A percentile compares a stretch with the other conserved stretches of the same genome.
These are phyloP conservation scores for Drosophila lutescens DNA, from an alignment of 2,888 invertebrate genomes.

Conservation along the genomic window DNA sequence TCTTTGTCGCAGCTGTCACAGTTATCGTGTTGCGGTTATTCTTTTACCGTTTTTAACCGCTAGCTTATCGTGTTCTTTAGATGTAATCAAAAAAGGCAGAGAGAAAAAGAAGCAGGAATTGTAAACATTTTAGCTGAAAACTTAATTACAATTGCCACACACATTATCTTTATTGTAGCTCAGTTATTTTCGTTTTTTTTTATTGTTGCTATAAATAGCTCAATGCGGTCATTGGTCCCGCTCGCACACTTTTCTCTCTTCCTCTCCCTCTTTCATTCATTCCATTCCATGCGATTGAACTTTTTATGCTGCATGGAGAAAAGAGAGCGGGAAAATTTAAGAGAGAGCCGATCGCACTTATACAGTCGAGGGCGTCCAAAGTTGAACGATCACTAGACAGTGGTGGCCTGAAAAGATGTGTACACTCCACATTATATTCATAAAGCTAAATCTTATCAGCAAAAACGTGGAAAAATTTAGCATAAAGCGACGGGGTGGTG, in stretches of 20 bases:
- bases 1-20: conserved; percentile 52
- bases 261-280: conserved; percentile 25
- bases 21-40: conserved; percentile 32
- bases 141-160: conserved; percentile 74
- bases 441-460: conserved; percentile 50
- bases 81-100: conserved; percentile 28
- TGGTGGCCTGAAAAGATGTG: conserved; percentile 39
- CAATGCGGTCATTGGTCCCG: conserved; percentile 76
- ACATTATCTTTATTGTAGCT: conserved; percentile 41
- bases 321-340: conserved; percentile 7
- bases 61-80: conserved; percentile 18
- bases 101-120: conserved; percentile 3
- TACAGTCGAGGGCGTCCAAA: conserved; percentile 9
- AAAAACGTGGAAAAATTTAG: conserved; percentile 49
- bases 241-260: conserved; percentile 46
- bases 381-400: conserved; percentile 46
- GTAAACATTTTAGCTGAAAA: conserved; percentile 51
- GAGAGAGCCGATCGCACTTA: background rate
- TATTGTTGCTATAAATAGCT: conserved; percentile 67
- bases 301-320: conserved; percentile 60
- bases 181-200: conserved; percentile 35
- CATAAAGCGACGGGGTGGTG: background rate
- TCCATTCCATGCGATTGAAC: conserved; percentile 43
- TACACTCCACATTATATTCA: conserved; percentile 57
- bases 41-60: conserved; percentile 12